Evolutionary conservation across 2,113 vertebrate species (phyloP).

Genomic region (Myocastor coypus): DNA sequence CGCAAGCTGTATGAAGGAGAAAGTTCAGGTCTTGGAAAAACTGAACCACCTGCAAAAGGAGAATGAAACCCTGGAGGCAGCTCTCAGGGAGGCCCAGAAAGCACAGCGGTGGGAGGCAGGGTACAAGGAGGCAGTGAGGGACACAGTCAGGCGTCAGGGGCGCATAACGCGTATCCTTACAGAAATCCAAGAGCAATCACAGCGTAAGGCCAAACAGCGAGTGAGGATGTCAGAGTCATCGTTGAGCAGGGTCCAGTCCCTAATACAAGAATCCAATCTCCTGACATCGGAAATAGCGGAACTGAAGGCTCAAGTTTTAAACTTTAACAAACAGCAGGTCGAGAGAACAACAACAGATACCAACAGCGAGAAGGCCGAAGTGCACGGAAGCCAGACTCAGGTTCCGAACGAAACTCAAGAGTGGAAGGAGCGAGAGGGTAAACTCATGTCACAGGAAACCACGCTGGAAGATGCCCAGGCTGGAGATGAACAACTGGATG

Average conservation of each 20-base stretch:
- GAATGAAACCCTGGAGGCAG: background rate
- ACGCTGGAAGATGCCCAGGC: background rate
- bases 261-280: background rate
- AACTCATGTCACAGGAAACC: background rate
- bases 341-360: background rate
- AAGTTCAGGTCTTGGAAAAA: background rate
- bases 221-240: background rate
- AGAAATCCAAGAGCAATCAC: background rate
- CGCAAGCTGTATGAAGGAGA: background rate
- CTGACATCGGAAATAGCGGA: background rate
- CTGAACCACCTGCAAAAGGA: background rate
- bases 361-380: background rate
- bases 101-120: background rate
- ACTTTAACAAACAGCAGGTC: background rate
- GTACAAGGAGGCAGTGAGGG: background rate
- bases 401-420: background rate
- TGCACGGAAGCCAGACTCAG: background rate
- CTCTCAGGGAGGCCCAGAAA: background rate
- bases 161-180: no score
- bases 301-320: background rate
- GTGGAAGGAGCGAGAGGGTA: background rate
- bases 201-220: background rate
- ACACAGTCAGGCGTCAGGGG: background rate
- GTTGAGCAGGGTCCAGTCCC: background rate
- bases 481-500: background rate